Evolutionary conservation across 2,888 invertebrate species (phyloP).

Genomic region (Camptogramma bilineatum): DNA sequence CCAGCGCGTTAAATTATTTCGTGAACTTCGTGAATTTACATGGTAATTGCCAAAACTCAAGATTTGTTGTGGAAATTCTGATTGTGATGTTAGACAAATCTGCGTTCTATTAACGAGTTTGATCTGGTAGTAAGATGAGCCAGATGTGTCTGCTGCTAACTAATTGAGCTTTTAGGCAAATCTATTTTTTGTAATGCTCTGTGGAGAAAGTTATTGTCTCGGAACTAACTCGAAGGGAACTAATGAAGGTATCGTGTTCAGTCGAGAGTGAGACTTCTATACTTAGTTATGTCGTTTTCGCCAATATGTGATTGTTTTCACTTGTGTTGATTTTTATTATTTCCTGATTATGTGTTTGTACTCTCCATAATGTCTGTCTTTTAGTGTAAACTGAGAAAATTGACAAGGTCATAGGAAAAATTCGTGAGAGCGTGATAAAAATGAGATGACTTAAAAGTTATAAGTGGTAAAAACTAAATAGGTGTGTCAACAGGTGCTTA

Average conservation of each 20-base stretch:
- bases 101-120: slow-evolving; percentile 70
- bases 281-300: not conserved
- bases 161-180: slow-evolving; percentile 41
- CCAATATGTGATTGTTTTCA: too few species aligned
- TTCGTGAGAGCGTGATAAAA: too few species aligned
- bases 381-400: too few species aligned
- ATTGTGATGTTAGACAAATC: slow-evolving; percentile 78
- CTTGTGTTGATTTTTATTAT: too few species aligned
- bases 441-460: too few species aligned
- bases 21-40: slow-evolving; percentile 84
- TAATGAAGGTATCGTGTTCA: not conserved
- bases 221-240: not conserved
- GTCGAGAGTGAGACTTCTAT: not conserved
- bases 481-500: too few species aligned
- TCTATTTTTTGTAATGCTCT: slow-evolving; percentile 36
- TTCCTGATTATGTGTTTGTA: too few species aligned
- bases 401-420: too few species aligned
- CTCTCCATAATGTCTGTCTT: too few species aligned
- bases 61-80: slow-evolving; percentile 81
- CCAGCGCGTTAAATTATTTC: slow-evolving; percentile 83
- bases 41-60: slow-evolving; percentile 85
- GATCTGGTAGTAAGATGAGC: slow-evolving; percentile 67
- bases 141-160: slow-evolving; percentile 49
- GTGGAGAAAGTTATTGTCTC: not conserved
- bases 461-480: too few species aligned